These are phyloP conservation scores for Calliphora vomitoria DNA, from an alignment of 2,888 invertebrate genomes.

Conservation along the genomic window DNA sequence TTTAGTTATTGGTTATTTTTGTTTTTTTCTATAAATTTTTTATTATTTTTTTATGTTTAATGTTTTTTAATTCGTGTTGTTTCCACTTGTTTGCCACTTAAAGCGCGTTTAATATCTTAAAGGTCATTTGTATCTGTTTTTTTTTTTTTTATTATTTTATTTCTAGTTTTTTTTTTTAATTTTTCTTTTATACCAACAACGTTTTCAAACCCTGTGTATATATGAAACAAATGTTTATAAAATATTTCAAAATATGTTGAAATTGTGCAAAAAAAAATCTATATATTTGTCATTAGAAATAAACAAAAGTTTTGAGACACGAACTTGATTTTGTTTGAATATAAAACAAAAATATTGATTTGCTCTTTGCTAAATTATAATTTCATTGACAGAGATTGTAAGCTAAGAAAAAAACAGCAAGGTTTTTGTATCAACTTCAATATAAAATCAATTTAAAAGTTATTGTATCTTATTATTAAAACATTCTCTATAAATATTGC, in stretches of 20 bases:
- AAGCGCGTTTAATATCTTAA: conserved; percentile 56
- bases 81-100: conserved; percentile 40
- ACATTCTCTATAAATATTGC: neutral
- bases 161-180: conserved; percentile 25
- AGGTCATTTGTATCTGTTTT: conserved; percentile 55
- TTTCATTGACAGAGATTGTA: conserved; percentile 29
- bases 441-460: conserved; percentile 11
- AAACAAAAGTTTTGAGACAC: conserved; percentile 68
- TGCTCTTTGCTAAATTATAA: neutral
- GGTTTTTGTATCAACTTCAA: conserved; percentile 14
- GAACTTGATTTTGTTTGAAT: conserved; percentile 43
- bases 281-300: conserved; percentile 55
- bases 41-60: neutral
- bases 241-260: neutral
- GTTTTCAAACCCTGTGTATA: neutral
- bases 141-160: conserved; percentile 13
- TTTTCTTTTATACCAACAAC: conserved; percentile 3
- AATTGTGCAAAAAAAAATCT: neutral
- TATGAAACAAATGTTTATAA: neutral
- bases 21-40: neutral
- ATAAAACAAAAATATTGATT: conserved; percentile 22
- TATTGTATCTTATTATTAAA: conserved; percentile 10
- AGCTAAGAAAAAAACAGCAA: conserved; percentile 24
- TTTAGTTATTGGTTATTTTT: conserved; percentile 26
- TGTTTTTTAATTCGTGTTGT: conserved; percentile 35